These are phyloP conservation scores for Thunnus albacares DNA, from an alignment of 2,797 vertebrate genomes.

Conservation along the genomic window DNA sequence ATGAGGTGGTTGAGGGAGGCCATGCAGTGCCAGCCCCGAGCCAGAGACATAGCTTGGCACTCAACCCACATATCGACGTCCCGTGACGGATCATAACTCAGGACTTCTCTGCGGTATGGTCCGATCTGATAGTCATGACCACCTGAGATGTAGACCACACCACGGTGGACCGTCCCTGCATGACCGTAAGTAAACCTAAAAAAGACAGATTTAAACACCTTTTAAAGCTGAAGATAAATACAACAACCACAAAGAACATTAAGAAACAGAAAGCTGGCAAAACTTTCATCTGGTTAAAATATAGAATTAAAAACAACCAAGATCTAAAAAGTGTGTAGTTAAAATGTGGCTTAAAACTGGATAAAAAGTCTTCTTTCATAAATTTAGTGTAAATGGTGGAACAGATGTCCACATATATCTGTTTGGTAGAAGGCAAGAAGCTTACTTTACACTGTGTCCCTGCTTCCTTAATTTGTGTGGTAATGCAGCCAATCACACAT, in stretches of 20 bases:
- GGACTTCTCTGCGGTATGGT: conserved; percentile 92
- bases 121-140: conserved; percentile 96
- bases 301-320: too few species aligned
- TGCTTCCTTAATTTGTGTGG: too few species aligned
- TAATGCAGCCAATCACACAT: too few species aligned
- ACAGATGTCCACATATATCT: too few species aligned
- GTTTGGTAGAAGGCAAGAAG: too few species aligned
- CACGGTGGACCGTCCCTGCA: conserved; percentile 92
- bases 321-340: too few species aligned
- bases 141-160: conserved; percentile 93
- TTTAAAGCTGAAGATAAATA: not conserved
- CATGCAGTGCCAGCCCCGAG: conserved; percentile 98
- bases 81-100: conserved; percentile 89
- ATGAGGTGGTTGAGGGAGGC: conserved; percentile 91
- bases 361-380: too few species aligned
- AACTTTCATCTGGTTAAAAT: not conserved
- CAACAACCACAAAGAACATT: not conserved
- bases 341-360: too few species aligned
- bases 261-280: not conserved
- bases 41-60: conserved; percentile 90
- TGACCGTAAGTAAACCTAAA: conserved; percentile 94
- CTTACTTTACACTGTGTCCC: too few species aligned
- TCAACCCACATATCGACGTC: conserved; percentile 88
- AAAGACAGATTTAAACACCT: not conserved
- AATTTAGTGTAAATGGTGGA: too few species aligned